These are phyloP conservation scores for Automeris io DNA, from an alignment of 2,888 invertebrate genomes.

Conservation along the genomic window DNA sequence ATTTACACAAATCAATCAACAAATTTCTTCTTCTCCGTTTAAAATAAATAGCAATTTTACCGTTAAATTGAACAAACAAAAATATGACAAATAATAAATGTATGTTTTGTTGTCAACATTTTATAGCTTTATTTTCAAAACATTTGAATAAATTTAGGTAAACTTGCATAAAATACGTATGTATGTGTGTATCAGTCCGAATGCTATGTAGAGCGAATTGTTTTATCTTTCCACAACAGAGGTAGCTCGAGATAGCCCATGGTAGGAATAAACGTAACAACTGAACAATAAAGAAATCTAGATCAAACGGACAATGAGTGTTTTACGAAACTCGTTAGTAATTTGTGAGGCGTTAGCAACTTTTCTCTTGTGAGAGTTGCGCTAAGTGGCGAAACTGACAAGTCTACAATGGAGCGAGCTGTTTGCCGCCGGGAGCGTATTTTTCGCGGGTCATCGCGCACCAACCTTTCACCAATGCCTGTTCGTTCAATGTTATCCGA, in stretches of 20 bases:
- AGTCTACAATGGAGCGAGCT: constrained; percentile 43
- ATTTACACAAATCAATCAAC: too few species aligned
- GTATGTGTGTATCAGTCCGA: neutral
- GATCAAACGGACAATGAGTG: constrained; percentile 65
- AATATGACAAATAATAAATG: too few species aligned
- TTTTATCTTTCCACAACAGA: constrained; percentile 27
- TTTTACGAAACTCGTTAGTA: constrained; percentile 63
- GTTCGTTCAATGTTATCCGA: constrained; percentile 7
- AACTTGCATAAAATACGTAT: constrained; percentile 2
- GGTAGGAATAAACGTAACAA: constrained; percentile 36
- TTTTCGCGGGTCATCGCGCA: constrained; percentile 52
- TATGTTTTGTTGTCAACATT: too few species aligned
- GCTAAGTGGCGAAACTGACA: constrained; percentile 64
- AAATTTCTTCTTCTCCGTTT: too few species aligned
- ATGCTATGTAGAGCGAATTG: constrained; percentile 2
- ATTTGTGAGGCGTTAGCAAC: constrained; percentile 57
- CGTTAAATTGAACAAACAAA: too few species aligned
- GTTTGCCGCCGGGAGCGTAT: constrained; percentile 35
- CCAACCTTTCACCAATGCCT: constrained; percentile 50
- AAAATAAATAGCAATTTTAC: too few species aligned
- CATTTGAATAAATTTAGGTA: constrained; percentile 3
- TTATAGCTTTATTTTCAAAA: neutral
- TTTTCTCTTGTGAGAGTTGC: constrained; percentile 63
- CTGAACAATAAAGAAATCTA: constrained; percentile 55
- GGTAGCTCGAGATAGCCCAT: constrained; percentile 36